Conservation (phyloP, 2,888 invertebrate species). For the Tinea trinotella region DNA sequence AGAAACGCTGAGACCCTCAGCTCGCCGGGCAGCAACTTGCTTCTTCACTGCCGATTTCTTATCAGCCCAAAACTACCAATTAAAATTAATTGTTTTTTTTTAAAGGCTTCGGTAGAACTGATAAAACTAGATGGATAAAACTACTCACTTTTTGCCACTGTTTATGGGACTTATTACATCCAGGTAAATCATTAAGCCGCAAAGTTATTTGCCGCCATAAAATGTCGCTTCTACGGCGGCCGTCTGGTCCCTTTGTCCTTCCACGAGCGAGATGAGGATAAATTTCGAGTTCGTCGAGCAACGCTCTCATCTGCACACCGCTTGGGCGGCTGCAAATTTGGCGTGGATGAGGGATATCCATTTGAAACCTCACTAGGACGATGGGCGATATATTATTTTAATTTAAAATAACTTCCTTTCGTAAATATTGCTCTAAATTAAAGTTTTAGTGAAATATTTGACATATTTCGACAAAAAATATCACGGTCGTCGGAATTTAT, state of each 20-base stretch:
- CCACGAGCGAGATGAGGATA: slow-evolving; percentile 12
- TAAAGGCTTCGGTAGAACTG: not conserved
- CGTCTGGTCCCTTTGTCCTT: not conserved
- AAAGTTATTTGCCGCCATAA: not conserved
- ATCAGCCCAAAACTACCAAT: slow-evolving; percentile 14
- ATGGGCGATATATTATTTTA: too few species aligned
- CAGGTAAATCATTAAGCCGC: not conserved
- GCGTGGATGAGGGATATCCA: slow-evolving; percentile 1
- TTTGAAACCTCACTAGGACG: too few species aligned
- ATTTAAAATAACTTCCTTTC: too few species aligned
- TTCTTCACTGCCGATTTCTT: slow-evolving; percentile 15
- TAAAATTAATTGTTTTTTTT: not conserved
- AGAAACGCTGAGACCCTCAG: not conserved
- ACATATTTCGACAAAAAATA: too few species aligned
- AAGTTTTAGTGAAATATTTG: too few species aligned
- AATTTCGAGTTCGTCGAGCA: slow-evolving; percentile 16
- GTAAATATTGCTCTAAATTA: too few species aligned
- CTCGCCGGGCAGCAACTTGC: slow-evolving; percentile 1
- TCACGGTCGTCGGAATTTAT: too few species aligned
- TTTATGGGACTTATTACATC: slow-evolving; percentile 6
- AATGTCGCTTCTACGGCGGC: not conserved
- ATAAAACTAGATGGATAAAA: not conserved
- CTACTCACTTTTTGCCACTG: slow-evolving; percentile 14
- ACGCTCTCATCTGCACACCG: slow-evolving; percentile 7
- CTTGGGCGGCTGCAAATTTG: slow-evolving; percentile 14